phyloP scores from a whole-genome alignment of 2,113 vertebrate genomes.

The Carassius carassius region DNA sequence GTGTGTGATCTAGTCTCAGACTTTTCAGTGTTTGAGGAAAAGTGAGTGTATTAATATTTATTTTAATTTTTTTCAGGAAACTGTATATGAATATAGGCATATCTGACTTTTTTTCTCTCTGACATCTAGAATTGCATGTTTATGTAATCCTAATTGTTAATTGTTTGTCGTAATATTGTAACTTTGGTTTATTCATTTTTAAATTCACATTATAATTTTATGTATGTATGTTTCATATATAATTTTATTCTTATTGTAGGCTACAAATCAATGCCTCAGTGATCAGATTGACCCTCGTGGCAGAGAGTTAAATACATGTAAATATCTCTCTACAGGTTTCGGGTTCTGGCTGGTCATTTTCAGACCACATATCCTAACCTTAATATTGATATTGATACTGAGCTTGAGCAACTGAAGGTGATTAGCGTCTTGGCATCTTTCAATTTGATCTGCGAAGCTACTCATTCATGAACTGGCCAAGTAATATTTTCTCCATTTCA shows the following conservation, averaged over 20 bases:
- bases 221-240: background rate
- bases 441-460: background rate
- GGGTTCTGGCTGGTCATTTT: constrained; percentile 76
- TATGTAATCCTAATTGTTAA: background rate
- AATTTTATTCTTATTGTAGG: too few species aligned
- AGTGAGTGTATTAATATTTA: constrained; percentile 67
- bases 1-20: constrained; percentile 81
- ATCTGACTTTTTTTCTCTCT: background rate
- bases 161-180: background rate
- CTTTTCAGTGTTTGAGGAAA: constrained; percentile 78
- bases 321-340: constrained; percentile 68
- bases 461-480: background rate
- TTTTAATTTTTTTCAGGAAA: background rate
- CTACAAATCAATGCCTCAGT: too few species aligned
- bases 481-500: background rate
- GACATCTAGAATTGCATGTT: background rate
- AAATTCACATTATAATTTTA: background rate
- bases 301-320: background rate
- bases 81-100: background rate
- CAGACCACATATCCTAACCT: constrained; percentile 78
- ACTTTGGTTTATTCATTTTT: too few species aligned
- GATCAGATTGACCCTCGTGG: background rate
- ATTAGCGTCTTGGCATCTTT: constrained; percentile 10
- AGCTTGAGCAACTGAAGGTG: constrained; percentile 80
- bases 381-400: constrained; percentile 71